A percentile compares a stretch with the other conserved stretches of the same genome.
phyloP scores from a whole-genome alignment of 2,113 vertebrate genomes.

The Steatornis caripensis region DNA sequence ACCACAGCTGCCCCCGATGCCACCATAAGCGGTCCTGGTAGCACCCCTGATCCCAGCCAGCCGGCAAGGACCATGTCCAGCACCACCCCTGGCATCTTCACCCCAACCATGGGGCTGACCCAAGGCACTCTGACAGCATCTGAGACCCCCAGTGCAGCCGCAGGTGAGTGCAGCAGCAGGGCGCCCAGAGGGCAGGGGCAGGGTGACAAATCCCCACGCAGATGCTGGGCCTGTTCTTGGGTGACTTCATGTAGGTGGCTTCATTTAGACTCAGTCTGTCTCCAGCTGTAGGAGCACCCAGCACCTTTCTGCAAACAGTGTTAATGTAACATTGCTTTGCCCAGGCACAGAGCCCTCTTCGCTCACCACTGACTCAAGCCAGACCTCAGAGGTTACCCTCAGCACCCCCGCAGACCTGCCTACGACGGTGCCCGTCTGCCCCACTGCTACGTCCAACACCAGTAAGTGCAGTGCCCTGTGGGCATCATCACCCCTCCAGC shows the following conservation, averaged over 20 bases:
- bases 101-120: fast-evolving
- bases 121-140: neutral
- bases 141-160: neutral
- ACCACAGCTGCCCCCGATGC: neutral
- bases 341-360: neutral
- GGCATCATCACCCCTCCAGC: neutral
- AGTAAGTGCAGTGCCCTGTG: neutral
- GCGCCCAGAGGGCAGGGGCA: no score
- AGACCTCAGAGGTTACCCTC: neutral
- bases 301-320: neutral
- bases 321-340: neutral
- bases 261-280: neutral
- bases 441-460: neutral
- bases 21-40: no score
- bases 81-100: neutral
- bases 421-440: fast-evolving
- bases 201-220: neutral
- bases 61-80: fast-evolving
- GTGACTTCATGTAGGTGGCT: neutral
- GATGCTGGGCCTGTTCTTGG: neutral
- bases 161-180: fast-evolving
- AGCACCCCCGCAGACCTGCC: neutral
- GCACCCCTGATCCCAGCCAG: neutral
- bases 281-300: neutral
- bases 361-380: neutral